Evolutionary conservation across 2,113 vertebrate species (phyloP).

Genomic region (Corythoichthys haematopterus): DNA sequence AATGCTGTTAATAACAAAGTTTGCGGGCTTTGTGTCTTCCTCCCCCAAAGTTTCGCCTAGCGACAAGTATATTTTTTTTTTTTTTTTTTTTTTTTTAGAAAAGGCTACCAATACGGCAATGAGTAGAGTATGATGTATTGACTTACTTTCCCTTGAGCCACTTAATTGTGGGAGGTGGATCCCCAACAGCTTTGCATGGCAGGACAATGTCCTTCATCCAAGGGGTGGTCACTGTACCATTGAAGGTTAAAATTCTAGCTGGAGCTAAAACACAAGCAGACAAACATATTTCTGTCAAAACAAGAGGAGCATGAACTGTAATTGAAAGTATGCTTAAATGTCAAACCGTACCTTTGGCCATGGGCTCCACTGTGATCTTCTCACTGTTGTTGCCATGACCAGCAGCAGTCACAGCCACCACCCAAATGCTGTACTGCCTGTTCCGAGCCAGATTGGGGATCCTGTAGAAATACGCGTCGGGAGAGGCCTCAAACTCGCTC

Average conservation of each 20-base stretch:
- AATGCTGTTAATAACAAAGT: no score
- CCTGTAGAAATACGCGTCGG: constrained; percentile 90
- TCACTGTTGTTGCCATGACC: constrained; percentile 97
- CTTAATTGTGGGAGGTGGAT: constrained; percentile 89
- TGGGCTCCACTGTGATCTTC: constrained; percentile 90
- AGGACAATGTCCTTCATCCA: constrained; percentile 98
- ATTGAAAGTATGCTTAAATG: not conserved
- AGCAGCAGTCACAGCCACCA: constrained; percentile 91
- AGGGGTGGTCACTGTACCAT: constrained; percentile 91
- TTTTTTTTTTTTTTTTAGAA: no score
- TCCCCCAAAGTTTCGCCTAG: no score
- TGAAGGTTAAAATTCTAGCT: constrained; percentile 92
- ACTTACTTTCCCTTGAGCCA: constrained; percentile 98
- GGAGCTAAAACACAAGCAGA: constrained; percentile 74
- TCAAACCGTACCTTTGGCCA: constrained; percentile 84
- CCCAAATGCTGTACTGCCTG: constrained; percentile 95
- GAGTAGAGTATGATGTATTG: no score
- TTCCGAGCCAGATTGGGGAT: constrained; percentile 92
- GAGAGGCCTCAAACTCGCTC: constrained; percentile 97
- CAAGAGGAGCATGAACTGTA: not conserved
- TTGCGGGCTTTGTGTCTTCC: no score
- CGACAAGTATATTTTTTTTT: no score
- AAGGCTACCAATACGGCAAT: not conserved
- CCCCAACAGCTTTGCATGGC: constrained; percentile 92
- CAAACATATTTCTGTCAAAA: not conserved